Conservation (phyloP, 92 coral and sea anemone species). For the Epizoanthus fatuus region DNA sequence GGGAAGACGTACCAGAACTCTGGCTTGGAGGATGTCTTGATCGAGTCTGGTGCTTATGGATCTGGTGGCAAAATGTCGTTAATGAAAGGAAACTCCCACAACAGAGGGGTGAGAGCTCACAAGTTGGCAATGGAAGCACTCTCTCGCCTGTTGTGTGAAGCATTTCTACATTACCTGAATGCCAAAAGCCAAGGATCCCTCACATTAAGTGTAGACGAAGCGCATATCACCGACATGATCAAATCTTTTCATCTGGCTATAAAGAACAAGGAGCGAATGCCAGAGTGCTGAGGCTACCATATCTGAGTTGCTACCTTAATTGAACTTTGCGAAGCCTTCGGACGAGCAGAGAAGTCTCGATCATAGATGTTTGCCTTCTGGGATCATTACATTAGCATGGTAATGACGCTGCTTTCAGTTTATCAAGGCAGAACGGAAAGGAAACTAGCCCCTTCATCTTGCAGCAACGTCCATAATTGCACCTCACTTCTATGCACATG, state of each 20-base stretch:
- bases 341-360: background rate
- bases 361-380: slow-evolving; percentile 52
- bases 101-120: slow-evolving; percentile 60
- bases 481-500: slow-evolving; percentile 56
- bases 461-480: slow-evolving; percentile 30
- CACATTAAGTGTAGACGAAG: background rate
- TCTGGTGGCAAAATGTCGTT: slow-evolving; percentile 29
- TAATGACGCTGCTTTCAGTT: slow-evolving; percentile 54
- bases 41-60: slow-evolving; percentile 67
- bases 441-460: slow-evolving; percentile 51
- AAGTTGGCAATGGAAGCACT: slow-evolving; percentile 62
- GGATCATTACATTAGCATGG: slow-evolving; percentile 54
- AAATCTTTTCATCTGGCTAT: background rate
- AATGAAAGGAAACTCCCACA: slow-evolving; percentile 53
- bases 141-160: slow-evolving; percentile 58
- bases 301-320: background rate
- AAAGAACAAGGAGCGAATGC: background rate
- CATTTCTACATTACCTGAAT: slow-evolving; percentile 29
- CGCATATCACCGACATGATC: background rate
- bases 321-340: slow-evolving; percentile 33
- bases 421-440: slow-evolving; percentile 58
- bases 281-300: background rate
- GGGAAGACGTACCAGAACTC: slow-evolving; percentile 40
- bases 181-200: slow-evolving; percentile 8
- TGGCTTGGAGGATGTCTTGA: slow-evolving; percentile 62